These are phyloP conservation scores for Reinhardtius hippoglossoides DNA, from an alignment of 2,113 vertebrate species.

Conservation along the genomic window DNA sequence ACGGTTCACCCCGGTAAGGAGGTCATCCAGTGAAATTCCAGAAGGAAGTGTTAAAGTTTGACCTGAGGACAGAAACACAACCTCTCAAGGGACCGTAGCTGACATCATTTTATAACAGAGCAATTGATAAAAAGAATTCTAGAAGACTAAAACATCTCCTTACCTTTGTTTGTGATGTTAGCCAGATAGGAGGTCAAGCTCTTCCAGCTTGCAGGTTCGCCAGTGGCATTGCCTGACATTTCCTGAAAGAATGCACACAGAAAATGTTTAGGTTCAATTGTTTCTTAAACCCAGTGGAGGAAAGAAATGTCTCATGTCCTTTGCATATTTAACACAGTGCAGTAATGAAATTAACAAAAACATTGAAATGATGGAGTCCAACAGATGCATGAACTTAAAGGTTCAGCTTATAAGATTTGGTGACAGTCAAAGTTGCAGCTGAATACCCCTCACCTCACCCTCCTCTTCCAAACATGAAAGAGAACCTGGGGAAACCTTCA, in stretches of 20 bases:
- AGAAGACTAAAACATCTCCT: neutral
- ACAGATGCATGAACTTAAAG: no score
- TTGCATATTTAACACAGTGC: no score
- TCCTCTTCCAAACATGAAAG: no score
- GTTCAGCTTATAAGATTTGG: no score
- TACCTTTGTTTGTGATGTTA: constrained; percentile 57
- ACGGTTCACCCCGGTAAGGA: constrained; percentile 63
- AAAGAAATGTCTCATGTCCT: no score
- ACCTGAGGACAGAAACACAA: constrained; percentile 40
- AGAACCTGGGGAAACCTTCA: no score
- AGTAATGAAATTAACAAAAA: no score
- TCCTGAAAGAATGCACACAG: constrained; percentile 14
- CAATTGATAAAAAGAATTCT: fast-evolving
- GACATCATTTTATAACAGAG: neutral
- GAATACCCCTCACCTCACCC: no score
- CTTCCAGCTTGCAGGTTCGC: constrained; percentile 65
- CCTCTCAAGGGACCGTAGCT: neutral
- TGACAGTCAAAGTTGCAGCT: no score
- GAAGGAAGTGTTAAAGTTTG: fast-evolving
- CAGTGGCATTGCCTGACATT: constrained; percentile 21
- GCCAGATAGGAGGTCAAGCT: constrained; percentile 60
- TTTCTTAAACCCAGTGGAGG: no score
- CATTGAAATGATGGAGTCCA: no score
- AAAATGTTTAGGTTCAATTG: no score
- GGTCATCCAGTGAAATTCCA: constrained; percentile 58